Evolutionary conservation across 2,888 invertebrate genomes (phyloP).

Genomic region (Hipparchia semele): DNA sequence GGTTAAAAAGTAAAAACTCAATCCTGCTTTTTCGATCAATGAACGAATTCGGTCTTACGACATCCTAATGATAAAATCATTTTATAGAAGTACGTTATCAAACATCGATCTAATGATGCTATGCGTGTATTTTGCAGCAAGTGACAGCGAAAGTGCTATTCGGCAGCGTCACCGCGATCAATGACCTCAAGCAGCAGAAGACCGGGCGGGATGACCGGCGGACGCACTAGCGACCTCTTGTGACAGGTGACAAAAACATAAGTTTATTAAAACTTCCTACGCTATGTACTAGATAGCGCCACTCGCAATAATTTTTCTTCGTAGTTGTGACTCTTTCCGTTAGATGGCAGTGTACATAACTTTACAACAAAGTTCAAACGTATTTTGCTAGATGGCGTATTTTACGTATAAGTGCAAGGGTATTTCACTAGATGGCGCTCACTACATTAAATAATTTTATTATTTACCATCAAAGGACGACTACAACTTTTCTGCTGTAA

Average conservation of each 20-base stretch:
- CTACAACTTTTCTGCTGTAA: too few relatives aligned
- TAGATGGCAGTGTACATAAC: not conserved
- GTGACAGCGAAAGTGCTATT: slow-evolving; percentile 89
- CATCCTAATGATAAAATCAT: not conserved
- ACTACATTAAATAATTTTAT: not conserved
- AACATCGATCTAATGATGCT: slow-evolving; percentile 11
- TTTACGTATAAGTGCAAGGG: not conserved
- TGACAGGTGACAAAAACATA: slow-evolving; percentile 48
- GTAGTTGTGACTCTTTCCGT: not conserved
- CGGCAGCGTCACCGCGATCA: slow-evolving; percentile 88
- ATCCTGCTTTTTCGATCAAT: too few relatives aligned
- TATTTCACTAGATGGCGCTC: not conserved
- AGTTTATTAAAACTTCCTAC: not conserved
- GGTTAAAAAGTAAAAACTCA: too few relatives aligned
- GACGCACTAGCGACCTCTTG: slow-evolving; percentile 75
- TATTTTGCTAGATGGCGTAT: slow-evolving; percentile 25
- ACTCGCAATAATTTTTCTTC: not conserved
- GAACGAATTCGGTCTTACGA: not conserved
- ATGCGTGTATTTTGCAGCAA: slow-evolving; percentile 66
- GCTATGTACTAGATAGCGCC: slow-evolving; percentile 42
- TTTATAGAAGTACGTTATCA: slow-evolving; percentile 2
- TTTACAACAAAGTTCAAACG: not conserved
- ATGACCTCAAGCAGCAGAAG: slow-evolving; percentile 88
- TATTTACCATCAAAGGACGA: not conserved
- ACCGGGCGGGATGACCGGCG: slow-evolving; percentile 84